Conservation (phyloP, 2,888 invertebrate species). For the Dorcus parallelipipedus region DNA sequence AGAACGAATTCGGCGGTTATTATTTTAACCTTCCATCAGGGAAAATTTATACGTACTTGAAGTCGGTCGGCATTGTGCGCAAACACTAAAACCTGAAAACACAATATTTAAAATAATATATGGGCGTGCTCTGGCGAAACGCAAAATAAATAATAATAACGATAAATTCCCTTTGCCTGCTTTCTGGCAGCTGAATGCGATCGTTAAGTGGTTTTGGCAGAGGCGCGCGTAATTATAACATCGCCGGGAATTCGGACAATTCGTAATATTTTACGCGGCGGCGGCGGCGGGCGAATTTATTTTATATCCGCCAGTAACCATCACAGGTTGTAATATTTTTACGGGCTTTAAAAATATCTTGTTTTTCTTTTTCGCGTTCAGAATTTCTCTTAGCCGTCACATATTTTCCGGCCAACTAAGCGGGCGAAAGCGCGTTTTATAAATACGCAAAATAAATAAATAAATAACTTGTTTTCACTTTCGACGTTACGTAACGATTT, state of each 20-base stretch:
- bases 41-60: not conserved
- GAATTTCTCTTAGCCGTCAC: too few species aligned
- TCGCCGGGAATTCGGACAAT: not conserved
- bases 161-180: conserved; percentile 3
- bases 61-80: not conserved
- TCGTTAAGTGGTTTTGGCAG: conserved; percentile 1
- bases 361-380: too few species aligned
- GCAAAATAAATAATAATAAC: conserved; percentile 12
- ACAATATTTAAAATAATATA: conserved; percentile 8
- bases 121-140: not conserved
- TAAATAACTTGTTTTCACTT: too few species aligned
- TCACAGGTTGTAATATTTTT: too few species aligned
- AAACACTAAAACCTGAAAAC: not conserved
- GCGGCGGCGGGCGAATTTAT: not conserved
- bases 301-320: too few species aligned
- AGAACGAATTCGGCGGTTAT: too few species aligned
- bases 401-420: too few species aligned
- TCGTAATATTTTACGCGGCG: not conserved
- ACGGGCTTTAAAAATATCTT: too few species aligned
- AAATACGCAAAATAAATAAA: too few species aligned
- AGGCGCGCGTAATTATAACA: not conserved
- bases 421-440: too few species aligned
- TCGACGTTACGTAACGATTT: too few species aligned
- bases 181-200: conserved; percentile 8
- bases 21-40: not conserved